Evolutionary conservation across 23 tunicate genomes (phyloP).

Genomic region (Styela clava): DNA sequence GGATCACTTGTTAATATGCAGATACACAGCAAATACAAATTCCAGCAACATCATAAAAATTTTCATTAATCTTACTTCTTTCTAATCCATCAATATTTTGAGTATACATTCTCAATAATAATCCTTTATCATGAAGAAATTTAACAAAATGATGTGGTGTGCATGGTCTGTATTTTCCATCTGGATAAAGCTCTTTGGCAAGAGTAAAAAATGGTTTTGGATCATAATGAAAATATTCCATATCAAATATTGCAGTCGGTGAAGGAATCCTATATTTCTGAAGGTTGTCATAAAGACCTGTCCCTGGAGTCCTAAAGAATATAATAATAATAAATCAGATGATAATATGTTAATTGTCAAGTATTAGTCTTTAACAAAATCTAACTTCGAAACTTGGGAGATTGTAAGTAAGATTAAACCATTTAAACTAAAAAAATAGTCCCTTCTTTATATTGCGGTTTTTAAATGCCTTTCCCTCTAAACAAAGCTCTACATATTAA

Average conservation of each 20-base stretch:
- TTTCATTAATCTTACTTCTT: constrained; percentile 82
- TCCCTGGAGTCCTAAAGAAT: constrained; percentile 64
- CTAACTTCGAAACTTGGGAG: no score
- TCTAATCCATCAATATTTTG: constrained; percentile 98
- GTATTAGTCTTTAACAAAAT: no score
- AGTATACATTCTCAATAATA: constrained; percentile 64
- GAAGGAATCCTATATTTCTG: constrained; percentile 51
- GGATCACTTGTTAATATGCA: no score
- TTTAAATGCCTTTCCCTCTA: no score
- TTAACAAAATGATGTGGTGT: constrained; percentile 68
- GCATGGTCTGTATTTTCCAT: constrained; percentile 86
- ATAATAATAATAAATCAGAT: background rate
- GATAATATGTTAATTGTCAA: no score
- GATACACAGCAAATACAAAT: no score
- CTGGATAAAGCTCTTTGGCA: constrained; percentile 84
- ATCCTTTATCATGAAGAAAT: constrained; percentile 66
- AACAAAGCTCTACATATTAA: no score
- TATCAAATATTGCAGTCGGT: constrained; percentile 86
- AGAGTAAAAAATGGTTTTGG: constrained; percentile 92
- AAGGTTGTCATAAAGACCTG: constrained; percentile 83
- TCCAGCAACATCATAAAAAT: no score
- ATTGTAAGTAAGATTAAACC: no score
- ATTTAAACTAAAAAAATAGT: no score
- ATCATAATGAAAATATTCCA: constrained; percentile 66
- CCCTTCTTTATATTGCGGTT: no score